Evolutionary conservation across 2,888 invertebrate genomes (phyloP).

Genomic region (Nasonia oneida): DNA sequence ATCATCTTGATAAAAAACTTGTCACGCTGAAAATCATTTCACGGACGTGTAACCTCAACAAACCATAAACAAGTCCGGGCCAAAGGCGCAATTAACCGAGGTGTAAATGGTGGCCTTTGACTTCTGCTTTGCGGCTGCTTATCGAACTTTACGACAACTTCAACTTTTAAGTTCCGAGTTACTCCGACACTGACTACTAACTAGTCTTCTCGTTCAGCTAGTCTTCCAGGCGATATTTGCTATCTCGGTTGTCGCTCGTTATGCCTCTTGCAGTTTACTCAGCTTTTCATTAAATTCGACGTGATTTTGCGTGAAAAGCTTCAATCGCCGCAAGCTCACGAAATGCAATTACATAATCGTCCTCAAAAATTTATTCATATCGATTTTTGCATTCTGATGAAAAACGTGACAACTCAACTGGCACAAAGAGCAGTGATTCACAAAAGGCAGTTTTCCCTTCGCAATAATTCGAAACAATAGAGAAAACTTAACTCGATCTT

Average conservation of each 20-base stretch:
- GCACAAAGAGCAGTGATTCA: too few relatives aligned
- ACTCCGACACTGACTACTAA: neutral
- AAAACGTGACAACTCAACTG: too few relatives aligned
- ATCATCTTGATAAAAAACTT: neutral
- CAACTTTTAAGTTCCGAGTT: neutral
- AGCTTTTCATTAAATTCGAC: neutral
- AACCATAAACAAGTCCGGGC: neutral
- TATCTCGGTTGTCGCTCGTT: neutral
- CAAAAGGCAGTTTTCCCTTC: too few relatives aligned
- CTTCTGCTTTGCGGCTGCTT: neutral
- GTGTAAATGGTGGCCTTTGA: conserved; percentile 17
- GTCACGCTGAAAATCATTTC: neutral
- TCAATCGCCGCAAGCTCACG: neutral
- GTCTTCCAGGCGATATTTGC: neutral
- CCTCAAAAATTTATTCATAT: neutral
- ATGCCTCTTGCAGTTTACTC: neutral
- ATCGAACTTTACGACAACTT: conserved; percentile 8
- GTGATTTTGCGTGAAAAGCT: neutral
- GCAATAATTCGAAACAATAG: too few relatives aligned
- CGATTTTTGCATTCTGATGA: neutral
- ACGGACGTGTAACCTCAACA: neutral
- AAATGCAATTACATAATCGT: too few relatives aligned
- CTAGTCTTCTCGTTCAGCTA: neutral
- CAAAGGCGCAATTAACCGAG: conserved; percentile 1
- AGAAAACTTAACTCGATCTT: too few relatives aligned